phyloP scores from a whole-genome alignment of 2,888 invertebrate species.

The Pristionchus mayeri region DNA sequence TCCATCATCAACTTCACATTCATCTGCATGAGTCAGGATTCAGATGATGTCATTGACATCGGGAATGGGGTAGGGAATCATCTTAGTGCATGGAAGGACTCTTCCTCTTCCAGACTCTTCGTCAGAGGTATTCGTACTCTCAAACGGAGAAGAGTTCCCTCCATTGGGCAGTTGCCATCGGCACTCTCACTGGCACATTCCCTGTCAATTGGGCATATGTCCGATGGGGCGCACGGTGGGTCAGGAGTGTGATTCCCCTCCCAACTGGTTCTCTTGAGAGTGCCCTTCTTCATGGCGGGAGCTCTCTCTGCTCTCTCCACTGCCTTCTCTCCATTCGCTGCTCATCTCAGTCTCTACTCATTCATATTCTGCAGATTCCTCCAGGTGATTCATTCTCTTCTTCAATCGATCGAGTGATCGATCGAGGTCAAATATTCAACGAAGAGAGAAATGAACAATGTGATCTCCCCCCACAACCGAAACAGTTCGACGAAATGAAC shows the following conservation, averaged over 20 bases:
- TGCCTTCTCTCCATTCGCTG: slow-evolving; percentile 35
- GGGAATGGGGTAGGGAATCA: slow-evolving; percentile 33
- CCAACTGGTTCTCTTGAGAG: not conserved
- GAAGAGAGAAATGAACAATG: not conserved
- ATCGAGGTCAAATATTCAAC: not conserved
- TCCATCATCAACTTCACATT: slow-evolving; percentile 46
- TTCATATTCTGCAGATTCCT: slow-evolving; percentile 37
- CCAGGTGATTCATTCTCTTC: slow-evolving; percentile 8
- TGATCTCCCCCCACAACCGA: not conserved
- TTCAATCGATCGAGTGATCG: not conserved
- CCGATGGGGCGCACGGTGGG: slow-evolving; percentile 64
- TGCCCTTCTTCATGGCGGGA: slow-evolving; percentile 45
- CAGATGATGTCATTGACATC: slow-evolving; percentile 16
- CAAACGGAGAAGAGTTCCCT: slow-evolving; percentile 63
- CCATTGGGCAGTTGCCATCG: slow-evolving; percentile 70
- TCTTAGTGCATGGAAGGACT: not conserved
- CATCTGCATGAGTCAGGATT: slow-evolving; percentile 47
- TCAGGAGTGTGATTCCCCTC: not conserved
- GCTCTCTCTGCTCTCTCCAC: slow-evolving; percentile 37
- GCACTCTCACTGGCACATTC: slow-evolving; percentile 68
- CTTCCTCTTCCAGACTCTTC: slow-evolving; percentile 54
- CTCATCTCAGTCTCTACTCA: slow-evolving; percentile 20
- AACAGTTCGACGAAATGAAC: not conserved
- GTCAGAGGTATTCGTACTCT: slow-evolving; percentile 62
- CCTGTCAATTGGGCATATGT: slow-evolving; percentile 68